phyloP scores from a whole-genome alignment of 2,113 vertebrate genomes.

The Xerus inauris region DNA sequence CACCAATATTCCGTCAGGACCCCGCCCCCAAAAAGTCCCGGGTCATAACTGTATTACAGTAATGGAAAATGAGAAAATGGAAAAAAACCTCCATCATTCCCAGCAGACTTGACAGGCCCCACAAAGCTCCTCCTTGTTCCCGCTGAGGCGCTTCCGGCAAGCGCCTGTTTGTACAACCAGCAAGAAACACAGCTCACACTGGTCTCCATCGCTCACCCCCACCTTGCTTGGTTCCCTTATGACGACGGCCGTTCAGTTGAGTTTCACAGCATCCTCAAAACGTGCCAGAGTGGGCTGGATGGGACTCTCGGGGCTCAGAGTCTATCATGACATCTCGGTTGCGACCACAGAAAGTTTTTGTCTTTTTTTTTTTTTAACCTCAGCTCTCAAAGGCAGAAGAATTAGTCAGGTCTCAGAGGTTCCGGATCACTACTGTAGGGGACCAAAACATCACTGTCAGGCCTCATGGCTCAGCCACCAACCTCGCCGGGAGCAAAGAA shows the following conservation, averaged over 20 bases:
- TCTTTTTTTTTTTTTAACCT: background rate
- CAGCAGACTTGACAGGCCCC: background rate
- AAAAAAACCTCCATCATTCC: constrained; percentile 65
- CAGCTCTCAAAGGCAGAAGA: constrained; percentile 38
- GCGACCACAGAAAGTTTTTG: constrained; percentile 62
- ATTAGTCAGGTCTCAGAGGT: constrained; percentile 55
- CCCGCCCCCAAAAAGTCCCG: constrained; percentile 72
- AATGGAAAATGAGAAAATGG: constrained; percentile 71
- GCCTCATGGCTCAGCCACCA: background rate
- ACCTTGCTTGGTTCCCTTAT: background rate
- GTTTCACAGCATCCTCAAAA: constrained; percentile 68
- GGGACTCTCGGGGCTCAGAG: constrained; percentile 35
- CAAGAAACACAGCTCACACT: background rate
- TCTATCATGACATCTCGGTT: constrained; percentile 56
- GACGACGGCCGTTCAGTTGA: background rate
- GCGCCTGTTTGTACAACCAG: background rate
- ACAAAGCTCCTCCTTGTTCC: background rate
- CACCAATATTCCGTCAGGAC: constrained; percentile 16
- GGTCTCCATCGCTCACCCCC: constrained; percentile 8
- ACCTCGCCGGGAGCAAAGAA: background rate
- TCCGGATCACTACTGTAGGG: background rate
- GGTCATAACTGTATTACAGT: constrained; percentile 35
- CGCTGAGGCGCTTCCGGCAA: constrained; percentile 46
- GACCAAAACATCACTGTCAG: background rate
- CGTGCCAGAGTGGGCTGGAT: constrained; percentile 68